A percentile compares a stretch with the other conserved stretches of the same genome.
These are phyloP conservation scores for Meghimatium bilineatum DNA, from an alignment of 2,888 invertebrate genomes.

Conservation along the genomic window DNA sequence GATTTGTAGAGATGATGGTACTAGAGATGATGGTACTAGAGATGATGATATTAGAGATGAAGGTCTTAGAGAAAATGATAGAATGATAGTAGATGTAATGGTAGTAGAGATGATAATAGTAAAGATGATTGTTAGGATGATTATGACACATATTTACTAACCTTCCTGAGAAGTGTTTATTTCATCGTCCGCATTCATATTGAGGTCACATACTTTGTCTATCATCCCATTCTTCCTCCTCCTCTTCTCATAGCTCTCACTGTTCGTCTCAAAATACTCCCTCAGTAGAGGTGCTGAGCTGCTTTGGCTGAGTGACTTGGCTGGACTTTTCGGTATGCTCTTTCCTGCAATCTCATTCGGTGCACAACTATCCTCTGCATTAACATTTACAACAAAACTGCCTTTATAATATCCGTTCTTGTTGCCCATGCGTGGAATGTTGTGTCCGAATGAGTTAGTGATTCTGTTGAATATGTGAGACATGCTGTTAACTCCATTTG, in stretches of 20 bases:
- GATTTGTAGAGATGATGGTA: neutral
- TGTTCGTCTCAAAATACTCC: neutral
- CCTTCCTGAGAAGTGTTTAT: constrained; percentile 6
- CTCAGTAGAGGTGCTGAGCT: constrained; percentile 3
- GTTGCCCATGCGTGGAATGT: constrained; percentile 33
- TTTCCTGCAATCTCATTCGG: neutral
- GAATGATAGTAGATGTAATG: no score
- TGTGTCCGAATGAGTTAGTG: constrained; percentile 62
- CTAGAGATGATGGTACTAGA: neutral
- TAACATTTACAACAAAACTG: neutral
- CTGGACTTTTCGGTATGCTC: neutral
- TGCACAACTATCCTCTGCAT: neutral
- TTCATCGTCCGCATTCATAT: neutral
- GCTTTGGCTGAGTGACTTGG: neutral
- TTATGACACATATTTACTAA: neutral
- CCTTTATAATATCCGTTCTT: neutral
- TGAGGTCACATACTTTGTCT: neutral
- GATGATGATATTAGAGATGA: neutral
- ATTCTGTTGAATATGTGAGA: constrained; percentile 63
- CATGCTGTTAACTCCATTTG: neutral
- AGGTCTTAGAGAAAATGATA: no score
- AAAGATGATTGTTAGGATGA: neutral
- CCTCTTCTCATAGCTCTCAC: neutral
- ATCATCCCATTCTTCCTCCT: neutral
- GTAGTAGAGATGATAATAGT: neutral